Conservation (phyloP, 2,113 vertebrate species). For the Clarias batrachus region DNA sequence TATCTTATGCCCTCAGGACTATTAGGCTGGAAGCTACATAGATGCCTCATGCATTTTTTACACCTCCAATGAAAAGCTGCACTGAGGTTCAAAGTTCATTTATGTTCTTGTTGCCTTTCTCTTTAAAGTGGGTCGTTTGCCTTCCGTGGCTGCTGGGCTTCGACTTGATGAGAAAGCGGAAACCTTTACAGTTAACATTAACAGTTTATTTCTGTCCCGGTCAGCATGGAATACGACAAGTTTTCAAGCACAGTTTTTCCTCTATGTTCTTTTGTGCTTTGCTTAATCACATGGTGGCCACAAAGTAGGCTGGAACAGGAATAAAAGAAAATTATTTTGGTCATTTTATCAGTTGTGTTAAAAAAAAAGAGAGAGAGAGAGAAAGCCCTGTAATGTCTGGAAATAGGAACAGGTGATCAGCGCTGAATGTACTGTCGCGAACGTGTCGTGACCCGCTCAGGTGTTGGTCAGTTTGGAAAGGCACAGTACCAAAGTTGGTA, state of each 20-base stretch:
- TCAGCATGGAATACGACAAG: slow-evolving; percentile 52
- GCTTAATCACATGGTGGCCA: slow-evolving; percentile 5
- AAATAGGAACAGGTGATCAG: not conserved
- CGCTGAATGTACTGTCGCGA: not conserved
- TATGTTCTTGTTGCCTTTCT: not conserved
- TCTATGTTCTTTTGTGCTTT: not conserved
- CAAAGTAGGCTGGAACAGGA: slow-evolving; percentile 31
- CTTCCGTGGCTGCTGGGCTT: not conserved
- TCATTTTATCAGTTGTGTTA: slow-evolving; percentile 13
- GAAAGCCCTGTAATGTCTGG: not conserved
- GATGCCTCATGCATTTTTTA: not conserved
- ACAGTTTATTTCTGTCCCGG: slow-evolving; percentile 60
- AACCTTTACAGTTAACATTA: not conserved
- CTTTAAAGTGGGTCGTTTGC: not conserved
- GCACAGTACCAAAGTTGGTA: not conserved
- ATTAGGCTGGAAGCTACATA: not conserved
- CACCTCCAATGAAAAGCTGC: not conserved
- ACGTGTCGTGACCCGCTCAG: not conserved
- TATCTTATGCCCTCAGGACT: not conserved
- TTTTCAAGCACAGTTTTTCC: slow-evolving; percentile 16
- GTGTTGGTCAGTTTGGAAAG: not conserved
- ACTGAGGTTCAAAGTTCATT: not conserved
- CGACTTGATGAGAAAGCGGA: not conserved
- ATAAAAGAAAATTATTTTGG: slow-evolving; percentile 32
- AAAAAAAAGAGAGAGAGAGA: not conserved